These are phyloP conservation scores for Hippopotamyrus pictus DNA, from an alignment of 2,797 vertebrate species.

Conservation along the genomic window DNA sequence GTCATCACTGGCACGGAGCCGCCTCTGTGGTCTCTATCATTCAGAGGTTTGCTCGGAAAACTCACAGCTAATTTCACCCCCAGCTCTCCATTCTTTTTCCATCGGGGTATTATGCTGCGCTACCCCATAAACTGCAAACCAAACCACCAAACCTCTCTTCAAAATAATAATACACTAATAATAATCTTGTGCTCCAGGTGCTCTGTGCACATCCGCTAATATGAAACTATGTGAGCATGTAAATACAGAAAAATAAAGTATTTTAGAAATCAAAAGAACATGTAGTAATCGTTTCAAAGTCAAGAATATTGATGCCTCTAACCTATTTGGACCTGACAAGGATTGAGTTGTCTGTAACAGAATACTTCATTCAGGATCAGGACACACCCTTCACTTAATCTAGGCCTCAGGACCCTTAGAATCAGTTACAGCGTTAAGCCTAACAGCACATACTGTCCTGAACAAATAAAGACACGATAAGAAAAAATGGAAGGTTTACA, in stretches of 20 bases:
- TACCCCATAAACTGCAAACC: background rate
- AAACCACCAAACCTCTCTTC: background rate
- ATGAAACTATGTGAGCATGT: constrained; percentile 5
- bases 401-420: background rate
- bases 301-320: background rate
- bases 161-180: background rate
- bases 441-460: background rate
- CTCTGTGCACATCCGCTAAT: background rate
- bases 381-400: background rate
- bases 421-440: background rate
- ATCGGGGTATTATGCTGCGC: background rate
- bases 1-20: background rate
- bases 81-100: background rate
- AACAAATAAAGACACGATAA: background rate
- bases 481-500: background rate
- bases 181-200: background rate
- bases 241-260: background rate
- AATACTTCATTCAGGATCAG: background rate
- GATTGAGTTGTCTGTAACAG: background rate
- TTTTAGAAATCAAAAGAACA: background rate
- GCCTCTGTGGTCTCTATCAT: background rate
- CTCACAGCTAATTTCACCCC: background rate
- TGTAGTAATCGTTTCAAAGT: background rate
- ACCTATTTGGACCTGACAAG: background rate
- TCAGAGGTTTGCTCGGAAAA: background rate